Percentiles rank a stretch among this genome's conserved stretches.
Evolutionary conservation across 2,797 vertebrate genomes (phyloP).

Genomic region (Xiphorhynchus erythropygius): DNA sequence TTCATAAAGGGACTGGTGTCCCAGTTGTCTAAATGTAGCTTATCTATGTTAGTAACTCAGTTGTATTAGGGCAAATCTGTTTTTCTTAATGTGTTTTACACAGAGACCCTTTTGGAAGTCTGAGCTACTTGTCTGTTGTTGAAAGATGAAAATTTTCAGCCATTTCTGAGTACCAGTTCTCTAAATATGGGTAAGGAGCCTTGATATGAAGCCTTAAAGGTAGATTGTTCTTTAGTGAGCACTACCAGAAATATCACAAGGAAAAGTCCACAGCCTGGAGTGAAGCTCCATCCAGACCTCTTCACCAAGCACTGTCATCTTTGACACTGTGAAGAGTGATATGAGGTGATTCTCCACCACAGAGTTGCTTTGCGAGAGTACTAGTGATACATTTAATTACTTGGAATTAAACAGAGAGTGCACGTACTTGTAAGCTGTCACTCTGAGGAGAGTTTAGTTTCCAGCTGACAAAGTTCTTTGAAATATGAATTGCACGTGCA

Average conservation of each 20-base stretch:
- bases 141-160: neutral
- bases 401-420: neutral
- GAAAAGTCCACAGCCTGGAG: neutral
- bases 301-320: neutral
- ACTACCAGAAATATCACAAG: neutral
- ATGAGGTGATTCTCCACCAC: neutral
- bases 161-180: neutral
- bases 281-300: neutral
- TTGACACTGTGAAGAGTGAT: neutral
- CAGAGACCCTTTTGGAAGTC: neutral
- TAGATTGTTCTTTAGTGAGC: neutral
- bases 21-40: neutral
- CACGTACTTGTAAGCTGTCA: neutral
- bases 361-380: neutral
- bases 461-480: neutral
- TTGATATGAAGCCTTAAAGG: neutral
- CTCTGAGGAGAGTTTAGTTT: neutral
- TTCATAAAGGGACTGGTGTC: neutral
- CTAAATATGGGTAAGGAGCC: neutral
- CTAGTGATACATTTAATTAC: neutral
- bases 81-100: neutral
- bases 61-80: neutral
- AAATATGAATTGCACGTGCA: neutral
- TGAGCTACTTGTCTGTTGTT: neutral
- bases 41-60: neutral